phyloP scores from a whole-genome alignment of 2,797 vertebrate genomes.

The Poecile montanus region DNA sequence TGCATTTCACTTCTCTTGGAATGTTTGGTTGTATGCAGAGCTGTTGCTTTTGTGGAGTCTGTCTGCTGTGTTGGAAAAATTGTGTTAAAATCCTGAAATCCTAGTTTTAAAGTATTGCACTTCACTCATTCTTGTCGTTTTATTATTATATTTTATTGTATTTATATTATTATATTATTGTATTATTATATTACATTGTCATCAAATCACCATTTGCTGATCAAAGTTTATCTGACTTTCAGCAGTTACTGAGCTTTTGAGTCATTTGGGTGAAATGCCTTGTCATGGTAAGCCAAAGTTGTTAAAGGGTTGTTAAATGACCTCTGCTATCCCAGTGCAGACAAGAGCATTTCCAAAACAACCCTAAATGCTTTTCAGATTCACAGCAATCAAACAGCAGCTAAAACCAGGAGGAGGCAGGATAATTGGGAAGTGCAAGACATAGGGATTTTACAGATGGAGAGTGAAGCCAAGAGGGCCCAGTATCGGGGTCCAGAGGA shows the following conservation, averaged over 20 bases:
- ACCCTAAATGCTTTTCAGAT: background rate
- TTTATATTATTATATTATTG: too few relatives aligned
- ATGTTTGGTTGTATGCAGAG: background rate
- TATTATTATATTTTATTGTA: too few relatives aligned
- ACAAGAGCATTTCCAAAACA: background rate
- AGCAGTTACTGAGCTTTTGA: conserved; percentile 78
- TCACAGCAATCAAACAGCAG: background rate
- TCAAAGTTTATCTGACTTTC: conserved; percentile 76
- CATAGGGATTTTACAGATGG: background rate
- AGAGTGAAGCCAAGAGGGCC: background rate
- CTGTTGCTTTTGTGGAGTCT: background rate
- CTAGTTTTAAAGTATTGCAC: conserved; percentile 50
- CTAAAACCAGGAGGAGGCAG: background rate
- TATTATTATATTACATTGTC: too few relatives aligned
- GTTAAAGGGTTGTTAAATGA: background rate
- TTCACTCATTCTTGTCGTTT: conserved; percentile 18
- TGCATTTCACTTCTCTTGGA: rapidly evolving
- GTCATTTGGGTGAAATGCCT: conserved; percentile 74
- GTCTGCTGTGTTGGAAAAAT: background rate
- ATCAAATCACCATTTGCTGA: conserved; percentile 66
- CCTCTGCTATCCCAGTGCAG: background rate
- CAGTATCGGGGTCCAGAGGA: background rate
- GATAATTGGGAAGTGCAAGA: background rate
- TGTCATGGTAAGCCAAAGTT: background rate
- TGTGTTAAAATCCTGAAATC: background rate